Base-by-base conservation (phyloP, 2,888 invertebrate species). In the Timema podura region DNA sequence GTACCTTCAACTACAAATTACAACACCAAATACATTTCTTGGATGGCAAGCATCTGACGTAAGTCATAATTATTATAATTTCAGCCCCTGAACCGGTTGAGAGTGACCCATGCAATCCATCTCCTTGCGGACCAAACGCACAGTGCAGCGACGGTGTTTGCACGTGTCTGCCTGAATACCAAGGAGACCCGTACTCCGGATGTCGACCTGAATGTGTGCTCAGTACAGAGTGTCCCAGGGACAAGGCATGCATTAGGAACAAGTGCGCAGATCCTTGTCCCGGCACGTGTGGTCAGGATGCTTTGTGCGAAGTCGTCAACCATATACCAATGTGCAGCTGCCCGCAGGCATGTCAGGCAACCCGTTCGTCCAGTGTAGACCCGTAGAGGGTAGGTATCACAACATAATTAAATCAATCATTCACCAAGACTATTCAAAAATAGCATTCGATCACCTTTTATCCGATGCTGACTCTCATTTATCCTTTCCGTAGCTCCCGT, bases 311-410 rank as follows among this genome's bases (percentile, higher is more conserved):
- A 76, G 90, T 90, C 5, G 84, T 89, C 51, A 90, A 89, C 77
- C 93, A 93, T 77, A 87, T 90, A 78, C 90, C 93, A 9, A 87
- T 88, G 76, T 93, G 93, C 77, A 86, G 86, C 61, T 93, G 93
- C 79, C 87, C 89, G n/a, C 79, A 82, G 47, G 88, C 86, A 89
- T 86, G 79, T 83, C 86, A 48, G 93, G 92, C 76, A 89, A 91
- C 80, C 90, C 92, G 64, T 87, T 91, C 81, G 83, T 89, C 71
- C 83, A 86, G 74, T 91, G 91, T 77, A 83, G 82, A 73, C 84
- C 85, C 7, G 79, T 87, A 57, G 84, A 82, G 82, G 85, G 88
- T 86, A 81, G 76, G 77, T 74, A 69, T 7, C 11, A 6, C n/a
- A n/a, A n/a, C n/a, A n/a, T n/a, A n/a, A n/a, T n/a, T n/a, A n/a